Conservation (phyloP, 2,888 invertebrate genomes). For the Drosophila kuntzei region DNA sequence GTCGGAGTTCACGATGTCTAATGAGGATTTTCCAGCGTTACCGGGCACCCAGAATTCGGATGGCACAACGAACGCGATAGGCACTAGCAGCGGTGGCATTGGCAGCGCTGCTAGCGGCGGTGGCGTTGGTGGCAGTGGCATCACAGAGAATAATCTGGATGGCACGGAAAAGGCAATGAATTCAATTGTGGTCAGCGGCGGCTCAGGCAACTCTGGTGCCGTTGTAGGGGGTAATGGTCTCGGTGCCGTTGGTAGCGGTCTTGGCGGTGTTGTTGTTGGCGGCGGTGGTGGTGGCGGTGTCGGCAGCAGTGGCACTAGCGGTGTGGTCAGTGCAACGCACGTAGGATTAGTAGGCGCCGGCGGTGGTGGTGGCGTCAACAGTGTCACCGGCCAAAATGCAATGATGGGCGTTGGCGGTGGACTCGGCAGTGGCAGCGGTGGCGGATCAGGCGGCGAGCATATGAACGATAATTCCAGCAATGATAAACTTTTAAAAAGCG, state of each 20-base stretch:
- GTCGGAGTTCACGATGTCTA: constrained; percentile 98
- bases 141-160: constrained; percentile 84
- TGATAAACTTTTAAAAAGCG: constrained; percentile 89
- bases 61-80: constrained; percentile 85
- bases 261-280: constrained; percentile 58
- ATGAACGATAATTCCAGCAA: constrained; percentile 85
- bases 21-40: constrained; percentile 99
- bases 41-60: constrained; percentile 94
- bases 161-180: constrained; percentile 85
- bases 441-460: constrained; percentile 82
- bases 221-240: constrained; percentile 73
- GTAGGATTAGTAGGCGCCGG: constrained; percentile 63
- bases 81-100: constrained; percentile 53
- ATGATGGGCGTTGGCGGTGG: constrained; percentile 78
- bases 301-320: constrained; percentile 52
- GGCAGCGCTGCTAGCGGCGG: constrained; percentile 45
- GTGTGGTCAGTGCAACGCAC: constrained; percentile 68
- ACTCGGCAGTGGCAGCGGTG: constrained; percentile 64
- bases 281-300: constrained; percentile 55
- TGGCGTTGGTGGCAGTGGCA: constrained; percentile 48
- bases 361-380: constrained; percentile 57
- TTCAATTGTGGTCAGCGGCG: constrained; percentile 83
- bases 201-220: constrained; percentile 69
- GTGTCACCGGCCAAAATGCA: constrained; percentile 72
- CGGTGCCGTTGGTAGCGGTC: constrained; percentile 74